phyloP scores from a whole-genome alignment of 1,140 invertebrate species.

The Oedothorax gibbosus region DNA sequence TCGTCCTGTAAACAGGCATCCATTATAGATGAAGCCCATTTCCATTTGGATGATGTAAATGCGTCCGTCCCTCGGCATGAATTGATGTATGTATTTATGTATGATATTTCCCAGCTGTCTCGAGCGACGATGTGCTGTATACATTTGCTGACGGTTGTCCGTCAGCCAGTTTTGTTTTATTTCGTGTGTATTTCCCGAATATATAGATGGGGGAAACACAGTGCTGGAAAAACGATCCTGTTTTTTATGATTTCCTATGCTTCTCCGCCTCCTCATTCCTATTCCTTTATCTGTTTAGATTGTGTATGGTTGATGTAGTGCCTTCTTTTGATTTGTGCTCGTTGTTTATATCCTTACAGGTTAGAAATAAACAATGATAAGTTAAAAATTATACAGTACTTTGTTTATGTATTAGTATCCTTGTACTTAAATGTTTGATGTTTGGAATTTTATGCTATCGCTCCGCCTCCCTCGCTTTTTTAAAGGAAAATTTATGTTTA shows the following conservation, averaged over 20 bases:
- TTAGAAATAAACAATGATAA: conserved; percentile 39
- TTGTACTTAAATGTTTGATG: too few species aligned
- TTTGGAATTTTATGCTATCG: too few species aligned
- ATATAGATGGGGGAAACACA: background rate
- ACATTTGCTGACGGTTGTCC: conserved; percentile 60
- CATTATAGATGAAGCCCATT: conserved; percentile 62
- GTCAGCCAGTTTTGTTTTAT: conserved; percentile 43
- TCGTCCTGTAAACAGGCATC: conserved; percentile 51
- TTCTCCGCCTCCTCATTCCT: background rate
- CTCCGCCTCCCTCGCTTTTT: too few species aligned
- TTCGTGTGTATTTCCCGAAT: background rate
- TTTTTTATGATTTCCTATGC: conserved; percentile 3
- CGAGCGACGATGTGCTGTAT: conserved; percentile 59
- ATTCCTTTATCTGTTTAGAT: conserved; percentile 27
- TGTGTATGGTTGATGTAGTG: conserved; percentile 17
- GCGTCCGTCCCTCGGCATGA: conserved; percentile 49
- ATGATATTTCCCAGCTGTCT: conserved; percentile 61
- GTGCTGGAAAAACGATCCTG: conserved; percentile 34
- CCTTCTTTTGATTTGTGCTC: conserved; percentile 27
- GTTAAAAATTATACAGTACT: conserved; percentile 55
- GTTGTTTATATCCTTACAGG: background rate
- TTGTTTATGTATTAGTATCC: background rate
- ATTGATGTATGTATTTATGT: conserved; percentile 62
- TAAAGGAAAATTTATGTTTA: too few species aligned
- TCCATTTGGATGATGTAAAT: conserved; percentile 57